Conservation (phyloP, 92 coral and sea anemone genomes). For the Zoanthus sociatus region DNA sequence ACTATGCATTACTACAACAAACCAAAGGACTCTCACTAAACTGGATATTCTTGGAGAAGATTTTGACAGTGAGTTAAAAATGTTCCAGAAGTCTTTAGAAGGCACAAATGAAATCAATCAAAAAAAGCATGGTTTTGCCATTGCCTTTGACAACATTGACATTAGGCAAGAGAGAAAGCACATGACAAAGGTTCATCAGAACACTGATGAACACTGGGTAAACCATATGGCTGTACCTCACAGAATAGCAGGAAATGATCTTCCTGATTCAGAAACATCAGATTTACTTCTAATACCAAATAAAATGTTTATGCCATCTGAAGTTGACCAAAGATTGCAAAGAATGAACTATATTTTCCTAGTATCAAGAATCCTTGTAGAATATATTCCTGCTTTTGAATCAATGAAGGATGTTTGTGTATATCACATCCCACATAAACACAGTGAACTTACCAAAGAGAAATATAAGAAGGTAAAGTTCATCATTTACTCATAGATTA, state of each 20-base stretch:
- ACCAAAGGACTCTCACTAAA: conserved; percentile 6
- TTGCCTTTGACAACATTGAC: conserved; percentile 10
- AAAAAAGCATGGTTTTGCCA: neutral
- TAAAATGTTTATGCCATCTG: neutral
- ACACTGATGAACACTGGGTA: conserved; percentile 35
- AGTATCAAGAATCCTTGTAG: neutral
- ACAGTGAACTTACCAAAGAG: neutral
- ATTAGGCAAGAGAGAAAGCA: conserved; percentile 13
- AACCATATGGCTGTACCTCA: conserved; percentile 12
- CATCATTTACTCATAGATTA: too few relatives aligned
- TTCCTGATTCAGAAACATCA: neutral
- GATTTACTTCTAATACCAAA: neutral
- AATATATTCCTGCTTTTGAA: conserved; percentile 1
- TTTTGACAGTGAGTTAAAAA: neutral
- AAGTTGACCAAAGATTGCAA: neutral
- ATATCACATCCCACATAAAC: conserved; percentile 9
- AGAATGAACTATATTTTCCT: conserved; percentile 7
- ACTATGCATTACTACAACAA: conserved; percentile 2
- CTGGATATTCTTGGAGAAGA: conserved; percentile 23
- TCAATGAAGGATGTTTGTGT: neutral
- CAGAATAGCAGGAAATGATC: neutral
- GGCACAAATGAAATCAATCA: neutral
- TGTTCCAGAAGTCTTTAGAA: too few relatives aligned
- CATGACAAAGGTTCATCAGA: conserved; percentile 8
- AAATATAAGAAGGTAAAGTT: neutral